phyloP scores from a whole-genome alignment of 2,888 invertebrate species.

The Glyphotaelius pellucidus region DNA sequence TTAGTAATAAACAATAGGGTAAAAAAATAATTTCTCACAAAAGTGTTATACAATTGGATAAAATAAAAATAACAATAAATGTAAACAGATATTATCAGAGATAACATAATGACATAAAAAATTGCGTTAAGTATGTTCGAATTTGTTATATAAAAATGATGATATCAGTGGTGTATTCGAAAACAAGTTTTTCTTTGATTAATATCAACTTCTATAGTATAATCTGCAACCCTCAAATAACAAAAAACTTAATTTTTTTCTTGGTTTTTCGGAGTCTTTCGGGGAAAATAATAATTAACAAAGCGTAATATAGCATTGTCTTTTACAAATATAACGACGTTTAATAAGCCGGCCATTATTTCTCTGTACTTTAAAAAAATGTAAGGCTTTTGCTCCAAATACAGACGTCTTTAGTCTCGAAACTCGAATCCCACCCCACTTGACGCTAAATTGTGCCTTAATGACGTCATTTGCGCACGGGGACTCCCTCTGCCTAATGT shows the following conservation, averaged over 20 bases:
- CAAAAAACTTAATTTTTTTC: background rate
- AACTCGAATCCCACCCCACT: background rate
- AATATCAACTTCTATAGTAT: too few species aligned
- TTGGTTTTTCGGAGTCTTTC: background rate
- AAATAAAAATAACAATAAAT: too few species aligned
- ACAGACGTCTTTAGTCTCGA: background rate
- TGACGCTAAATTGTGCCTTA: conserved; percentile 36
- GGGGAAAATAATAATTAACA: background rate
- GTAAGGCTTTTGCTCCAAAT: background rate
- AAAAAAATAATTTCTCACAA: too few species aligned
- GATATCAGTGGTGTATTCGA: too few species aligned
- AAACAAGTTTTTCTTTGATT: background rate
- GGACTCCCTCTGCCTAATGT: conserved; percentile 21
- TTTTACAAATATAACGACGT: background rate
- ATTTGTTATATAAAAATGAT: too few species aligned
- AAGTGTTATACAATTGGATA: too few species aligned
- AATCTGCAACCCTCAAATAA: background rate
- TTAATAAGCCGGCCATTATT: background rate
- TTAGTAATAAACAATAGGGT: too few species aligned
- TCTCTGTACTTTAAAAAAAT: background rate
- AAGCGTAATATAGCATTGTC: background rate
- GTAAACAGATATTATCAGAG: too few species aligned
- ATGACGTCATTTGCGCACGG: conserved; percentile 42
- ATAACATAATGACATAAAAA: too few species aligned
- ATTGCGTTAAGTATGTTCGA: too few species aligned